Percentiles rank a stretch among this genome's conserved stretches.
These are phyloP conservation scores for Centroberyx gerrardi DNA, from an alignment of 2,797 vertebrate species.

Conservation along the genomic window DNA sequence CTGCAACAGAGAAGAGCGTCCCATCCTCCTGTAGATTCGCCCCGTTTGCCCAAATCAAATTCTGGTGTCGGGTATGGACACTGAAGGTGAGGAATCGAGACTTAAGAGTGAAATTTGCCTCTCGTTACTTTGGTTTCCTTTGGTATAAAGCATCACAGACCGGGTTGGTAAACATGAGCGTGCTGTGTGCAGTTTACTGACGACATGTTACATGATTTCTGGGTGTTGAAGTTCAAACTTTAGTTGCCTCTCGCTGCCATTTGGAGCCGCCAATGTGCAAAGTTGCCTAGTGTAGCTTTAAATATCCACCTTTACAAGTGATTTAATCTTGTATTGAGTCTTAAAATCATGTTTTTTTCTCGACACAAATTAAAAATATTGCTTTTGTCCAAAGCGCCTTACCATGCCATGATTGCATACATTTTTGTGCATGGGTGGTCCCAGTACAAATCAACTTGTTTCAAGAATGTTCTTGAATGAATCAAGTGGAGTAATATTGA, in stretches of 20 bases:
- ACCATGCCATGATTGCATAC: constrained; percentile 66
- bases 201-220: neutral
- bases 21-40: neutral
- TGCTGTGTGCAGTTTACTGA: constrained; percentile 8
- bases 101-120: too few relatives aligned
- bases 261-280: neutral
- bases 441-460: constrained; percentile 50
- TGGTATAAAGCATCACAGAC: constrained; percentile 10
- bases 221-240: too few relatives aligned
- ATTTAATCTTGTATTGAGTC: constrained; percentile 68
- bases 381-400: constrained; percentile 79
- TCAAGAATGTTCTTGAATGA: constrained; percentile 55
- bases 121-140: neutral
- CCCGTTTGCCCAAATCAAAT: constrained; percentile 10
- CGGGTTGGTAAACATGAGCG: constrained; percentile 18
- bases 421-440: constrained; percentile 58
- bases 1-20: neutral
- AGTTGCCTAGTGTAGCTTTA: constrained; percentile 4
- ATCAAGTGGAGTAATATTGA: constrained; percentile 32
- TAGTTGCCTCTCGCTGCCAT: constrained; percentile 13
- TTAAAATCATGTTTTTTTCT: constrained; percentile 31
- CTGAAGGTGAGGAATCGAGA: constrained; percentile 9
- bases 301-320: constrained; percentile 14
- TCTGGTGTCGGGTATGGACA: neutral
- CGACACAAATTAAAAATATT: constrained; percentile 34